phyloP scores from a whole-genome alignment of 2,797 vertebrate species.

The Centropyge bicolor region DNA sequence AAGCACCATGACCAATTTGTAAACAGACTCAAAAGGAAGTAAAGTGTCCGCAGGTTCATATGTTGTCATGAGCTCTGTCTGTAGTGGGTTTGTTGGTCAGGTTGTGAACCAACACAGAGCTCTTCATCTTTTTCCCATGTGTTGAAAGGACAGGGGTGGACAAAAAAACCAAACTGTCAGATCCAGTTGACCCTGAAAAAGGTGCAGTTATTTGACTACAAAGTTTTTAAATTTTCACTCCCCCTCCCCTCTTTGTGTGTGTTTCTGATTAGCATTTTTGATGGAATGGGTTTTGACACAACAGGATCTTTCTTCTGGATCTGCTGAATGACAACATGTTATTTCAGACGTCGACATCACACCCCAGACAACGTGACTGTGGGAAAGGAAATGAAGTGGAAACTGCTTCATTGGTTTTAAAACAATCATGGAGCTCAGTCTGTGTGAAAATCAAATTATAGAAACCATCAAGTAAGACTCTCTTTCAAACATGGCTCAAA shows the following conservation, averaged over 20 bases:
- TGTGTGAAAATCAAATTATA: neutral
- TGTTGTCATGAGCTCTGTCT: neutral
- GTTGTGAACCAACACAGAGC: neutral
- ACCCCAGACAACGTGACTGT: neutral
- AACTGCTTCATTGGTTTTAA: neutral
- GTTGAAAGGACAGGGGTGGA: neutral
- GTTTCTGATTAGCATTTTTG: neutral
- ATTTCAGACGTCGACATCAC: conserved; percentile 22
- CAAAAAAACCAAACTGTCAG: neutral
- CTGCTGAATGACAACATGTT: neutral
- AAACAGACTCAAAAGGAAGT: neutral
- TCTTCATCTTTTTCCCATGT: neutral
- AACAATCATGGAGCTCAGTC: too few species aligned
- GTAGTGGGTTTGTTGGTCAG: neutral
- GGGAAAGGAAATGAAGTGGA: conserved; percentile 5
- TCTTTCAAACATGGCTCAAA: neutral
- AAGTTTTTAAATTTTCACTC: too few species aligned
- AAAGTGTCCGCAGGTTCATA: neutral
- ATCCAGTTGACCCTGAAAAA: neutral
- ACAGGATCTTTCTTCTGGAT: neutral
- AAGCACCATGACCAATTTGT: neutral
- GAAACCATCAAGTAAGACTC: neutral
- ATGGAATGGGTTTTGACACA: conserved; percentile 5
- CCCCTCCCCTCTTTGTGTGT: too few species aligned
- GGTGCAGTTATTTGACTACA: neutral